These are phyloP conservation scores for Dasyurus viverrinus DNA, from an alignment of 2,113 vertebrate genomes.

Conservation along the genomic window DNA sequence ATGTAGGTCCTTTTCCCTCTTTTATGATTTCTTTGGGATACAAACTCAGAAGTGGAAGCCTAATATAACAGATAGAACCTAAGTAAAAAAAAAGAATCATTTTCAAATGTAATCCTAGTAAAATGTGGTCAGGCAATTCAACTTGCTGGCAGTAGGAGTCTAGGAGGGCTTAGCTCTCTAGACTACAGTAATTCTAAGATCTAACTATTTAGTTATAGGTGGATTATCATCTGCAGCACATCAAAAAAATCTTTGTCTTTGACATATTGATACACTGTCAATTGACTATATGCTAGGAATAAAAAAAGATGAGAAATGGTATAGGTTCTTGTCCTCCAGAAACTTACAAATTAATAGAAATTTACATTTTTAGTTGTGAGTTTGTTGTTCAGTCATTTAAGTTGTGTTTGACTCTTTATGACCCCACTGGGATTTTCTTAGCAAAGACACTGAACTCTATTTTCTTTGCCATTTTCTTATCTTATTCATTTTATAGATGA, in stretches of 20 bases:
- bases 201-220: neutral
- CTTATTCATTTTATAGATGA: no score
- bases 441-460: no score
- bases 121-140: neutral
- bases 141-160: no score
- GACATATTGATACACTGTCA: neutral
- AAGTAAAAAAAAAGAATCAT: neutral
- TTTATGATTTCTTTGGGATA: no score
- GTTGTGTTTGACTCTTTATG: no score
- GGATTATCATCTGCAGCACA: neutral
- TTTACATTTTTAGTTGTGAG: neutral
- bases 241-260: neutral
- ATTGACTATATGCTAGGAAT: neutral
- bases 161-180: no score
- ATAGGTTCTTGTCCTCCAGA: neutral
- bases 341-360: neutral
- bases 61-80: neutral
- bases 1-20: no score
- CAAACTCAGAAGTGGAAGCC: neutral
- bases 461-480: no score
- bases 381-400: no score
- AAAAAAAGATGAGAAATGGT: neutral
- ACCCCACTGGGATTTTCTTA: no score
- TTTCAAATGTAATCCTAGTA: neutral
- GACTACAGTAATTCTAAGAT: neutral